phyloP scores from a whole-genome alignment of 2,797 vertebrate genomes.

The Diplodus sargus region DNA sequence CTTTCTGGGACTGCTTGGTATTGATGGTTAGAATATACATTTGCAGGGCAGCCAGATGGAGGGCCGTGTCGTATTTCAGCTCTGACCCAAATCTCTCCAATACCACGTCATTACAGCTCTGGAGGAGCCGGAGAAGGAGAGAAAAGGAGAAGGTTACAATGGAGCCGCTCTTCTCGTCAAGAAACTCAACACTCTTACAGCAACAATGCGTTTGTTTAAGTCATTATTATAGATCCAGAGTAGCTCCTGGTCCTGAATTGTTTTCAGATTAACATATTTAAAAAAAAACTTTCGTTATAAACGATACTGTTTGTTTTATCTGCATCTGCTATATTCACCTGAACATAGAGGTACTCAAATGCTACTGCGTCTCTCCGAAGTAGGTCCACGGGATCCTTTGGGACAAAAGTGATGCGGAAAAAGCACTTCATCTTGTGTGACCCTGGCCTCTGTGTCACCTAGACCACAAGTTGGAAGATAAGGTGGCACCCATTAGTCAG shows the following conservation, averaged over 20 bases:
- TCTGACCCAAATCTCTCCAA: slow-evolving; percentile 97
- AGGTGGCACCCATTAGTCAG: slow-evolving; percentile 30
- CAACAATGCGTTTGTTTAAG: neutral
- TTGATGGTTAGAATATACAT: slow-evolving; percentile 98
- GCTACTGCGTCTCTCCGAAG: slow-evolving; percentile 95
- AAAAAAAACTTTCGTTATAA: neutral
- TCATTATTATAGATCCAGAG: neutral
- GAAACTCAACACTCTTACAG: slow-evolving; percentile 16
- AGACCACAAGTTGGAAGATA: slow-evolving; percentile 44
- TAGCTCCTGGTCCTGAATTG: neutral
- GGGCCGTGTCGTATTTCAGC: slow-evolving; percentile 96
- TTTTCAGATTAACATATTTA: neutral
- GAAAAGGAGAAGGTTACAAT: slow-evolving; percentile 45
- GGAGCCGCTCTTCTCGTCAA: slow-evolving; percentile 30
- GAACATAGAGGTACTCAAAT: slow-evolving; percentile 99
- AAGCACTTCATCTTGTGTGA: slow-evolving; percentile 99
- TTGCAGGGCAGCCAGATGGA: slow-evolving; percentile 95
- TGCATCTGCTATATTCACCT: slow-evolving; percentile 84
- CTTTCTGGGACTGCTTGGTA: slow-evolving; percentile 98
- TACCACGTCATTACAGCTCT: slow-evolving; percentile 99
- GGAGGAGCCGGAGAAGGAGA: slow-evolving; percentile 75
- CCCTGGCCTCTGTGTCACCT: slow-evolving; percentile 98
- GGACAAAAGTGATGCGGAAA: slow-evolving; percentile 98
- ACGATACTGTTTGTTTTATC: neutral
- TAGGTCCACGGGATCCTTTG: slow-evolving; percentile 97